These are phyloP conservation scores for Drosophila phalerata DNA, from an alignment of 2,888 invertebrate species.

Conservation along the genomic window DNA sequence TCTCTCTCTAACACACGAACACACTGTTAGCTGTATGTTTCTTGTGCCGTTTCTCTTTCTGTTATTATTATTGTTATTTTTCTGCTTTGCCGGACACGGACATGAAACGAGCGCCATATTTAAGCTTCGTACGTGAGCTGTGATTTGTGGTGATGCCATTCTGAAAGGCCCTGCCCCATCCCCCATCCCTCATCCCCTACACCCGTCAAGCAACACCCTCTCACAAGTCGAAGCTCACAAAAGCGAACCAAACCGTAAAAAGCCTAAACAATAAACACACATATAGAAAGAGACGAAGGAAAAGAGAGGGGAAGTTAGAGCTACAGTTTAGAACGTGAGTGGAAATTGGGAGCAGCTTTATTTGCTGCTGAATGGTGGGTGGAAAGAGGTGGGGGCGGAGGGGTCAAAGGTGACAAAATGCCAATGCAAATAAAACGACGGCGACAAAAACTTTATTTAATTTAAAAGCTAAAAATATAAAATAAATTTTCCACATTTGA, in stretches of 20 bases:
- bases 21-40: neutral
- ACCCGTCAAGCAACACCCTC: neutral
- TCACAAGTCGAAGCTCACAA: neutral
- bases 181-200: neutral
- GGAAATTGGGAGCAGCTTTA: constrained; percentile 56
- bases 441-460: constrained; percentile 77
- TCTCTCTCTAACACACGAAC: constrained; percentile 9
- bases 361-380: neutral
- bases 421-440: constrained; percentile 71
- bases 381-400: neutral
- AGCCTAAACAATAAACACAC: constrained; percentile 77
- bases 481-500: constrained; percentile 80
- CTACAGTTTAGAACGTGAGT: constrained; percentile 52
- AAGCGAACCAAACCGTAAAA: constrained; percentile 41
- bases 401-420: constrained; percentile 63
- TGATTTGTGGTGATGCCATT: constrained; percentile 67
- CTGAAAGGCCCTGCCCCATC: constrained; percentile 6
- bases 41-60: constrained; percentile 32
- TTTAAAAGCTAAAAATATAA: constrained; percentile 77
- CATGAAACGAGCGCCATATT: constrained; percentile 74
- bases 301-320: constrained; percentile 8
- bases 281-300: constrained; percentile 15
- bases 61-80: constrained; percentile 63
- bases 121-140: constrained; percentile 71
- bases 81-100: constrained; percentile 68